Evolutionary conservation across 1,140 invertebrate species (phyloP), one percentile per base, ranked within the genome.

Genomic region (Pogonomyrmex barbatus): DNA sequence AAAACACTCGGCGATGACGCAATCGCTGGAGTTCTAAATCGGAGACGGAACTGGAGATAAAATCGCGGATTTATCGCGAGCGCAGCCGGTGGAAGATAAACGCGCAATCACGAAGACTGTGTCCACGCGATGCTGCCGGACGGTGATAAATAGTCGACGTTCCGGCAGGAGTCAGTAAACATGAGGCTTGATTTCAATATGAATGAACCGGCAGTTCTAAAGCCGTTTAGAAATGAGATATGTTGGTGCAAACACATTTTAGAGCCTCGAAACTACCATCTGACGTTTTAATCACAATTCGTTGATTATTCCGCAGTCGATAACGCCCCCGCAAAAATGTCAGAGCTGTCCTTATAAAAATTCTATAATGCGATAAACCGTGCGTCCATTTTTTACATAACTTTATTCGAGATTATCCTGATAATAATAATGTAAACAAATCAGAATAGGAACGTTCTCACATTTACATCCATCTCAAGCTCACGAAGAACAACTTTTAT

Each of bases 11-110:
- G 36, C 78, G 10, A 12, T 83, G 68, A 83, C 68, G 79, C 54
- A 83, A 81, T 58, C 58, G 85, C 75, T n/a, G 24, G 71, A 82
- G 71, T 86, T 75, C 78, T 90, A 90, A 87, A 88, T 90, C 65
- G 58, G 47, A 17, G 45, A 77, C 75, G 60, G 81, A 81, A 83
- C 79, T 83, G 42, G 56, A 75, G 79, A 75, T 73, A 45, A 62
- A 56, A 83, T 83, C 68, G 68, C 56, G 68, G 33, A 83, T 73
- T 73, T 83, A 75, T 56, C 67, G 71, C 70, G 70, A 33, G 60
- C 56, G 58, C 33, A 39, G 45, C 39, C 12, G 54, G 47, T 60
- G 10, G 60, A 81, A 86, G 83, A 86, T 89, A 39, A 82, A 82
- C 54, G 79, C 42, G 30, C 67, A 54, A 73, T 82, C 67, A 60